Percentiles rank a stretch among this genome's conserved stretches.
Conservation (phyloP, 2,797 vertebrate species). For the Hemibagrus guttatus region DNA sequence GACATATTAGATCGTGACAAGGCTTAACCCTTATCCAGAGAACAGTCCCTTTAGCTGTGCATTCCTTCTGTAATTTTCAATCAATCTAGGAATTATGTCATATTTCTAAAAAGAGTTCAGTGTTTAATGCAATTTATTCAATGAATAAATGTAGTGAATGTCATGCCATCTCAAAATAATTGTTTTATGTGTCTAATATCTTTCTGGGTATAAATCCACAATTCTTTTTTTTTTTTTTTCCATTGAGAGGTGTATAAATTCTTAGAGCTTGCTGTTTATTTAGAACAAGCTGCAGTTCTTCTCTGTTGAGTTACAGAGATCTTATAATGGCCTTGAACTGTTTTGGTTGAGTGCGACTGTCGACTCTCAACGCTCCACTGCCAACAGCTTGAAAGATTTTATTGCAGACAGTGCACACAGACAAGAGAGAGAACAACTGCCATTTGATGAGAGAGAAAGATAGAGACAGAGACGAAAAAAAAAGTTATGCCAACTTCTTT, state of each 20-base stretch:
- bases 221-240: not conserved
- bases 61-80: not conserved
- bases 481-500: constrained; percentile 6
- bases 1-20: not conserved
- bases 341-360: constrained; percentile 50
- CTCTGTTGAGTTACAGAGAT: constrained; percentile 42
- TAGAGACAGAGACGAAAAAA: not conserved
- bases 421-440: constrained; percentile 38
- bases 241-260: constrained; percentile 23
- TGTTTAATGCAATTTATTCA: not conserved
- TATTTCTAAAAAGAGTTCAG: not conserved
- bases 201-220: constrained; percentile 25
- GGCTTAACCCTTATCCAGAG: not conserved
- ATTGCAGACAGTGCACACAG: constrained; percentile 25
- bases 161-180: constrained; percentile 5
- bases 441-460: constrained; percentile 23
- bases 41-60: not conserved
- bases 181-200: not conserved
- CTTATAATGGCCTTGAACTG: constrained; percentile 52
- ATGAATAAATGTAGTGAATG: not conserved
- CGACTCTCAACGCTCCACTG: constrained; percentile 41
- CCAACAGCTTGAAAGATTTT: constrained; percentile 47
- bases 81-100: not conserved
- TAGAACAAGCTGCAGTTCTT: constrained; percentile 19
- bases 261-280: constrained; percentile 35